Percentiles rank a stretch among this genome's conserved stretches.
Evolutionary conservation across 2,797 vertebrate species (phyloP).

Genomic region (Syndactyla subalaris): DNA sequence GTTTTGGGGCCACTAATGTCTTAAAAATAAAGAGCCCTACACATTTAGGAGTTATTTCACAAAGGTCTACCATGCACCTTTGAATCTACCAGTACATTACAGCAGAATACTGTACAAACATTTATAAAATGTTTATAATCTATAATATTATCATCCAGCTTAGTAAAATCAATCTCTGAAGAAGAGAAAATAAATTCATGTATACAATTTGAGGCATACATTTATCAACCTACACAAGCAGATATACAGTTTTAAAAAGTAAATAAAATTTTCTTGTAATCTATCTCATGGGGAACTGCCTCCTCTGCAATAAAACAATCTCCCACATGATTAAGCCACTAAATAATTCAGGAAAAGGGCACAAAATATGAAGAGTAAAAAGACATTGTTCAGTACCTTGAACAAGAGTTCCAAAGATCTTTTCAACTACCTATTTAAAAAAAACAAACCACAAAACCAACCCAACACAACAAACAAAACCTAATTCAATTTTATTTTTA

Average conservation of each 20-base stretch:
- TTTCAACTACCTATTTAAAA: not conserved
- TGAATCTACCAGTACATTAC: not conserved
- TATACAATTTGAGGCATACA: not conserved
- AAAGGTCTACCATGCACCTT: not conserved
- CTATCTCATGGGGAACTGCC: not conserved
- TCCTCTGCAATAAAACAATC: not conserved
- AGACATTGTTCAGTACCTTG: not conserved
- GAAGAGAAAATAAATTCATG: constrained; percentile 44
- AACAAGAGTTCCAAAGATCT: not conserved
- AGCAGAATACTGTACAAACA: not conserved
- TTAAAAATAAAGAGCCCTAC: not conserved
- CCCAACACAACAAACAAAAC: not conserved
- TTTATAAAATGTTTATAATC: not conserved
- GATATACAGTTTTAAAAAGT: constrained; percentile 25
- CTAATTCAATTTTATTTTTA: not conserved
- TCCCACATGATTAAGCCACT: not conserved
- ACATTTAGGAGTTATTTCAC: not conserved
- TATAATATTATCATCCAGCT: constrained; percentile 10
- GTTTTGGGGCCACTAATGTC: not conserved
- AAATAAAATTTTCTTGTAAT: constrained; percentile 19
- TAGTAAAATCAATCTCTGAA: constrained; percentile 35
- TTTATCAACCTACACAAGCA: constrained; percentile 39
- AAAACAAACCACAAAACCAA: not conserved
- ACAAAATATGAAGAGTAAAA: not conserved
- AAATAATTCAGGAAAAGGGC: not conserved